Percentiles rank a stretch among this genome's conserved stretches.
Evolutionary conservation across 2,888 invertebrate species (phyloP).

Genomic region (Megaustenia siamemsis): DNA sequence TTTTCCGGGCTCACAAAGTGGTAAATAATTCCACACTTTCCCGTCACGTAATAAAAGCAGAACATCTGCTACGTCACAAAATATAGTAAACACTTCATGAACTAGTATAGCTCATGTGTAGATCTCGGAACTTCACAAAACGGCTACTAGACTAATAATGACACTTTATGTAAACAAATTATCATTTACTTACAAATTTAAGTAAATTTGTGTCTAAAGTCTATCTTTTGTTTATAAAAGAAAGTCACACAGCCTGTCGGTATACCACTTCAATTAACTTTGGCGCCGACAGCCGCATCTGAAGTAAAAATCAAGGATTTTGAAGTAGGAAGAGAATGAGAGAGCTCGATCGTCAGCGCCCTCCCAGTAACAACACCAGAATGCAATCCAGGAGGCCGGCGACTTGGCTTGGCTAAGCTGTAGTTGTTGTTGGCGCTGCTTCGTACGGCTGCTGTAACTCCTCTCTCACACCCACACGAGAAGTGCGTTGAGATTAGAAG

Average conservation of each 20-base stretch:
- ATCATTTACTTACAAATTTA: too few relatives aligned
- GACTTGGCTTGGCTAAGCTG: not conserved
- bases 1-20: too few relatives aligned
- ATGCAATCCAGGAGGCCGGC: slow-evolving; percentile 1
- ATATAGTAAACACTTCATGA: too few relatives aligned
- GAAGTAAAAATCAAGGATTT: not conserved
- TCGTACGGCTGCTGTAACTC: slow-evolving; percentile 19
- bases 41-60: not conserved
- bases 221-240: too few relatives aligned
- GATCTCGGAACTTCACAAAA: too few relatives aligned
- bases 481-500: not conserved
- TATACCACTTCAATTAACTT: slow-evolving; percentile 3
- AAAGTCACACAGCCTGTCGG: not conserved
- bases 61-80: too few relatives aligned
- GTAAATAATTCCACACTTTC: too few relatives aligned
- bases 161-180: too few relatives aligned
- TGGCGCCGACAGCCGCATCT: not conserved
- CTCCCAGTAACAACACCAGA: not conserved
- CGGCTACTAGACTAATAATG: too few relatives aligned
- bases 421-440: not conserved
- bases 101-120: too few relatives aligned
- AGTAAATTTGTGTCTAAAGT: too few relatives aligned
- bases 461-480: slow-evolving; percentile 26
- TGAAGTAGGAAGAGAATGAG: not conserved
- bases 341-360: not conserved